phyloP scores from a whole-genome alignment of 2,797 vertebrate genomes.

The Acanthopagrus latus region DNA sequence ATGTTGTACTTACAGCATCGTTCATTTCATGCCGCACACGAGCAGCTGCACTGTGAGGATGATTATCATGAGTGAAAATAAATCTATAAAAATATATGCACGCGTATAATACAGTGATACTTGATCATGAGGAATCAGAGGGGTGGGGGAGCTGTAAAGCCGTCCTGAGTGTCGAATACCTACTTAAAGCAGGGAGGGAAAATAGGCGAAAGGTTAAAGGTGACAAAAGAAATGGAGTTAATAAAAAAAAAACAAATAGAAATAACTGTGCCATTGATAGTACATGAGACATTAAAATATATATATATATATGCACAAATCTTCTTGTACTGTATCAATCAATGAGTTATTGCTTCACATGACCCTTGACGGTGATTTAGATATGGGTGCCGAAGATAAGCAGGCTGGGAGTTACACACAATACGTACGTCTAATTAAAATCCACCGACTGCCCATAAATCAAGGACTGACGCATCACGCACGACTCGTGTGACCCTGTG shows the following conservation, averaged over 20 bases:
- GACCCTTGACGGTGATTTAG: constrained; percentile 28
- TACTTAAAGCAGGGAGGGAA: background rate
- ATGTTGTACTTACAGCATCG: background rate
- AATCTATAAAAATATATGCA: constrained; percentile 17
- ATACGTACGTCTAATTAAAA: background rate
- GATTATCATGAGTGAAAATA: constrained; percentile 21
- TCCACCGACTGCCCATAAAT: background rate
- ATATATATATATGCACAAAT: background rate
- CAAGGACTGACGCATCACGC: background rate
- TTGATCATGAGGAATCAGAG: background rate
- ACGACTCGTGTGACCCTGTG: background rate
- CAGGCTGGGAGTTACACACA: background rate
- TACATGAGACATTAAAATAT: constrained; percentile 10
- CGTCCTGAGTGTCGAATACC: constrained; percentile 13
- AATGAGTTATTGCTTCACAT: constrained; percentile 3
- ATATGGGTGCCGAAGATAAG: constrained; percentile 20
- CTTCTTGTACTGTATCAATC: background rate
- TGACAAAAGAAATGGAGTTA: background rate
- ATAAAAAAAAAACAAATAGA: background rate
- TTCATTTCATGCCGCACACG: background rate
- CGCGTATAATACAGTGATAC: constrained; percentile 25
- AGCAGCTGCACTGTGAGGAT: constrained; percentile 24
- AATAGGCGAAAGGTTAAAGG: constrained; percentile 6
- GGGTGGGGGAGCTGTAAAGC: background rate
- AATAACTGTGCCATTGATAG: background rate